phyloP scores from a whole-genome alignment of 2,797 vertebrate species.

The Botia kubotai region DNA sequence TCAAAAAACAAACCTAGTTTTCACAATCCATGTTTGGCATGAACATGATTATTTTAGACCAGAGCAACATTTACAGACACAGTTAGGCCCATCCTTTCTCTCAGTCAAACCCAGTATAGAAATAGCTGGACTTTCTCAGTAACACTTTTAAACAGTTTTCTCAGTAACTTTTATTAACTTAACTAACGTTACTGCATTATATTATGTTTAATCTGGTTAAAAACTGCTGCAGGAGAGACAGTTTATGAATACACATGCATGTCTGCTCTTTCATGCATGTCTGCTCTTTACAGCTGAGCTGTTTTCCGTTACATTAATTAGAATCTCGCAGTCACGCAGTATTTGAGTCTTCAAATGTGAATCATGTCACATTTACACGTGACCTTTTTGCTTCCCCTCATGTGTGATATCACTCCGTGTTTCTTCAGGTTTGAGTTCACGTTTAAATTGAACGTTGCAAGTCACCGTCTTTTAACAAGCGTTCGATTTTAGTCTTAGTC shows the following conservation, averaged over 20 bases:
- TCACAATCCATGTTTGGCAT: no score
- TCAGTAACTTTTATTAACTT: neutral
- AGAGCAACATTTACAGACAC: neutral
- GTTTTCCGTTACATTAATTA: slow-evolving; percentile 49
- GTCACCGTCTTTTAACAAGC: neutral
- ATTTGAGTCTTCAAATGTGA: slow-evolving; percentile 49
- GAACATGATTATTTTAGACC: neutral
- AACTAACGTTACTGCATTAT: neutral
- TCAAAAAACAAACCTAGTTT: neutral
- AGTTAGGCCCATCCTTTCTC: slow-evolving; percentile 2
- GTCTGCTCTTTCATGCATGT: neutral
- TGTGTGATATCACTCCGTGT: slow-evolving; percentile 25
- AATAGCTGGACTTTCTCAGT: slow-evolving; percentile 50
- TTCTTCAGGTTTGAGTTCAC: slow-evolving; percentile 19
- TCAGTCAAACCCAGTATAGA: neutral
- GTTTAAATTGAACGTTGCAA: slow-evolving; percentile 22
- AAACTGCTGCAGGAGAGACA: no score
- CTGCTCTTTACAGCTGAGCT: neutral
- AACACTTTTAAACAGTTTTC: slow-evolving; percentile 14
- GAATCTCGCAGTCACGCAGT: slow-evolving; percentile 13
- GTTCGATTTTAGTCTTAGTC: neutral
- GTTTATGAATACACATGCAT: neutral
- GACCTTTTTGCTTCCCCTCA: slow-evolving; percentile 45
- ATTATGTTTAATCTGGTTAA: neutral
- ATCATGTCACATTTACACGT: slow-evolving; percentile 51